These are phyloP conservation scores for Lapara coniferarum DNA, from an alignment of 2,888 invertebrate species.

Conservation along the genomic window DNA sequence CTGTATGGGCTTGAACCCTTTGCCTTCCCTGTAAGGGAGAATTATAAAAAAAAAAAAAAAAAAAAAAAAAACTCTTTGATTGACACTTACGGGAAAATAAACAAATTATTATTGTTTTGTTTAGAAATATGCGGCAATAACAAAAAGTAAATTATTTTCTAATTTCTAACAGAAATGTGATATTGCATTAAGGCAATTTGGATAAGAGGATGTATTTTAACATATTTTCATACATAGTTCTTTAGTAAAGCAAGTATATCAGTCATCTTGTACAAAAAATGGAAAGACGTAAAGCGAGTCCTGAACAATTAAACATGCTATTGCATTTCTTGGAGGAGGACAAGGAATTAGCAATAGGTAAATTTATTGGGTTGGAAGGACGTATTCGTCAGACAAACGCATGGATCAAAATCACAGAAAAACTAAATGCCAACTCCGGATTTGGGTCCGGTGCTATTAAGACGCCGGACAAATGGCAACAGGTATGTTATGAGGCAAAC, in stretches of 20 bases:
- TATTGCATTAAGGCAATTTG: not conserved
- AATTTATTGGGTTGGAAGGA: constrained; percentile 61
- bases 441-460: constrained; percentile 67
- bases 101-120: not conserved
- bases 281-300: constrained; percentile 59
- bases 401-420: constrained; percentile 68
- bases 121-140: constrained; percentile 5
- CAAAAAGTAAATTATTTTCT: not conserved
- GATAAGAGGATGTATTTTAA: not conserved
- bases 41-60: no score
- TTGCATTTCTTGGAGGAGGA: constrained; percentile 63
- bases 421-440: constrained; percentile 64
- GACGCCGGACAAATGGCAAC: constrained; percentile 70
- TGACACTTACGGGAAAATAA: not conserved
- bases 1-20: no score
- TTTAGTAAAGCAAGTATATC: not conserved
- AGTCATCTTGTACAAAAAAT: constrained; percentile 44
- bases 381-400: constrained; percentile 63
- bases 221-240: not conserved
- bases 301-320: constrained; percentile 66
- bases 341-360: constrained; percentile 64
- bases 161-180: constrained; percentile 10
- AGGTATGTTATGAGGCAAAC: constrained; percentile 42
- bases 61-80: no score
- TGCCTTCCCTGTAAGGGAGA: no score